Evolutionary conservation across 2,113 vertebrate genomes (phyloP).

Genomic region (Pachyramphus minor): DNA sequence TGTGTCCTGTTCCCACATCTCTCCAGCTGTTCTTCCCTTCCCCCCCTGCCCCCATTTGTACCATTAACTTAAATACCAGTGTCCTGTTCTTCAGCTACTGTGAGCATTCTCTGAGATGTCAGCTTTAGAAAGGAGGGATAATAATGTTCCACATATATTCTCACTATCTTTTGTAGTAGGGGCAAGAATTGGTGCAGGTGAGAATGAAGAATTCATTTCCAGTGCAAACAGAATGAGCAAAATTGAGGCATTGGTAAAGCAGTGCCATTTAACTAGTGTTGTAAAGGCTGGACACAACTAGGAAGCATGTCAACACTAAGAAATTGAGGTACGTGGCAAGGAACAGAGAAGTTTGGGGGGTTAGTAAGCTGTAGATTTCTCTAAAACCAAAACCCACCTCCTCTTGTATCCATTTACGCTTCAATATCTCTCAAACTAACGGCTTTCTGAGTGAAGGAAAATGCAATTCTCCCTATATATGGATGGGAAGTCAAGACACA

Average conservation of each 20-base stretch:
- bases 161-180: neutral
- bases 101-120: neutral
- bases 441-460: neutral
- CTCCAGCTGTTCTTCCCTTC: neutral
- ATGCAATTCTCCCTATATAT: neutral
- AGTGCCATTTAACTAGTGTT: neutral
- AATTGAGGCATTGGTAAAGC: neutral
- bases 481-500: neutral
- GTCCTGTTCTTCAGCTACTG: neutral
- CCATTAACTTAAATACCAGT: neutral
- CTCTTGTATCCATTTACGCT: neutral
- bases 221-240: neutral
- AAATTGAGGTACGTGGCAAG: fast-evolving
- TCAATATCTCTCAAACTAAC: neutral
- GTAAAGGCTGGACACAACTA: neutral
- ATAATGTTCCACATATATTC: neutral
- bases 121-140: neutral
- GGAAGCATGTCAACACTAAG: neutral
- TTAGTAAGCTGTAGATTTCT: neutral
- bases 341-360: neutral
- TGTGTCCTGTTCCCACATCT: neutral
- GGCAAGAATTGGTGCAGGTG: neutral
- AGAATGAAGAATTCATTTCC: neutral
- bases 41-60: fast-evolving
- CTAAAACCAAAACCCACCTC: neutral